These are phyloP conservation scores for Buceros bicornis DNA, from an alignment of 2,797 vertebrate genomes.

Conservation along the genomic window DNA sequence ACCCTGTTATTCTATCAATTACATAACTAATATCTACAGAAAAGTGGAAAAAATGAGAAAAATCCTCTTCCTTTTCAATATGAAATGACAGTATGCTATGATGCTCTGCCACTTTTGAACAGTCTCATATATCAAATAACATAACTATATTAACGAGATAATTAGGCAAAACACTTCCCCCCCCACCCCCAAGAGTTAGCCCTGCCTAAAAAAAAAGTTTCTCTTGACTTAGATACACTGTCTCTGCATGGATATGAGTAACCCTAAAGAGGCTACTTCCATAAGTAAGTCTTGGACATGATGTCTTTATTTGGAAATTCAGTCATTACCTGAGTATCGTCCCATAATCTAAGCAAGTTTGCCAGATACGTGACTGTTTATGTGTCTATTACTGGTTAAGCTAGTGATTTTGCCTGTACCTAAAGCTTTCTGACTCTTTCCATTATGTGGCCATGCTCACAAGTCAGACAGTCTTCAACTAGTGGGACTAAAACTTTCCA, in stretches of 20 bases:
- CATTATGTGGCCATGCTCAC: background rate
- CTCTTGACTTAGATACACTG: background rate
- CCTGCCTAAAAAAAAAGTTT: background rate
- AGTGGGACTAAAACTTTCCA: constrained; percentile 1
- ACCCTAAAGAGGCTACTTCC: background rate
- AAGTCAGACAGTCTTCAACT: constrained; percentile 32
- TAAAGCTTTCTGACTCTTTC: constrained; percentile 34
- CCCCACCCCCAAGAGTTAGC: fast-evolving
- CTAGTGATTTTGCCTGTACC: background rate
- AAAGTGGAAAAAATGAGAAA: background rate
- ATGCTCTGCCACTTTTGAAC: background rate
- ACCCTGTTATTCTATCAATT: background rate
- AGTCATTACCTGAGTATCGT: background rate
- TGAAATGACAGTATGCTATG: background rate
- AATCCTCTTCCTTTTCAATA: background rate
- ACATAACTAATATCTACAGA: background rate
- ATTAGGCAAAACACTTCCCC: background rate
- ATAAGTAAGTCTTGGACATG: background rate
- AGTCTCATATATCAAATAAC: background rate
- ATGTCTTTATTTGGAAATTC: background rate
- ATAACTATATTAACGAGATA: background rate
- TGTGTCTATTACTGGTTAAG: background rate
- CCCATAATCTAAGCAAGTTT: background rate
- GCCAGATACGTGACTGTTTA: background rate
- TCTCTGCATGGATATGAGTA: background rate